Base-by-base conservation (phyloP, 2,797 vertebrate genomes). In the Melanogrammus aeglefinus region DNA sequence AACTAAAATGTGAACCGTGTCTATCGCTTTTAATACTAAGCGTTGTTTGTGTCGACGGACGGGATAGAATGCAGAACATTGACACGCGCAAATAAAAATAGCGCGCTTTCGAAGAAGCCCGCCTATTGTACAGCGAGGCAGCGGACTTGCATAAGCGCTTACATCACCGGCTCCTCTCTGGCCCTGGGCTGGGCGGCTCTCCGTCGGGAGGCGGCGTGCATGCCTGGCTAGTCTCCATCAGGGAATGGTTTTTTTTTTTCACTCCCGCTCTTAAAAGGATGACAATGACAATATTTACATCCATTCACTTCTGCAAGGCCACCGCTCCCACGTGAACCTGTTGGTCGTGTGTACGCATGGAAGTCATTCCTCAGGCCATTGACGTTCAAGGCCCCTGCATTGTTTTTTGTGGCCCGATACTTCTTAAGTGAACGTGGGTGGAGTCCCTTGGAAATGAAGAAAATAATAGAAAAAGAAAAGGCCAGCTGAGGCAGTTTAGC, bases 111-210 rank as follows among this genome's bases (percentile, higher is more conserved):
- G 41, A 10, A 44, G 13, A 44, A 3, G 41, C 41, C 12, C 41
- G 41, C 13, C 41, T 44, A 12, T 9, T 44, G 47, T 18, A 18
- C 57, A 80, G 79, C 21, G 69, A 76, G 41, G 75, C 72, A 73
- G 71, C 76, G 77, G 66, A 85, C 90, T 93, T 94, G 87, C 87
- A 88, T 90, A 93, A 93, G 78, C 69, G 76, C 85, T 93, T 93
- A 92, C 91, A 90, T 94, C 92, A 93, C 84, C 89, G 84, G 80
- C 84, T 70, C 76, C 63, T 47, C 63, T 47, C 44, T 81, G 21
- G 8, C 75, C 86, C 87, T 88, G 35, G 47, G 69, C 87, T 88
- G 35, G 47, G 69, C 24, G 83, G 88, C 81, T 0, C 79, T 51
- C 70, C 83, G 81, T 82, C 78, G 79, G 79, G 78, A 83, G 87